Evolutionary conservation across 2,113 vertebrate genomes (phyloP).

Genomic region (Sander lucioperca): DNA sequence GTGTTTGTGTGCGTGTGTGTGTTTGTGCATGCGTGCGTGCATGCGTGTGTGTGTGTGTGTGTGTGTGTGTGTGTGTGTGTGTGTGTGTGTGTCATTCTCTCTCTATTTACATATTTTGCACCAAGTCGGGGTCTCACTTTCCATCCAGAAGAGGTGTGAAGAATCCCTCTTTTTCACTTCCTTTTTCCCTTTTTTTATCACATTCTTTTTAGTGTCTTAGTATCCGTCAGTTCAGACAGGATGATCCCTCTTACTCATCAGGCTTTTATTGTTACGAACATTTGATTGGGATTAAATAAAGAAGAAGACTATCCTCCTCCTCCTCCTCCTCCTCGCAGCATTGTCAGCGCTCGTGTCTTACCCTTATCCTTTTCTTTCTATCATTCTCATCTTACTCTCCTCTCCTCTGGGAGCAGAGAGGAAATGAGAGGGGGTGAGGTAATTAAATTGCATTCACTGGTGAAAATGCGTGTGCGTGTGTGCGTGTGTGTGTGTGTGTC

Average conservation of each 20-base stretch:
- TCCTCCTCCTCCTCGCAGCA: background rate
- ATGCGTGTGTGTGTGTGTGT: no score
- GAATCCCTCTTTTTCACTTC: background rate
- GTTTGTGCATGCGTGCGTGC: no score
- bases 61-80: no score
- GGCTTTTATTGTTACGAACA: constrained; percentile 22
- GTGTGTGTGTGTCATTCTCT: background rate
- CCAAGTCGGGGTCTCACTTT: background rate
- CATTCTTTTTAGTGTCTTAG: background rate
- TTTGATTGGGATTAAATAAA: constrained; percentile 47
- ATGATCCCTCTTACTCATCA: constrained; percentile 60
- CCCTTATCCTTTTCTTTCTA: no score
- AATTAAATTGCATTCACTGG: no score
- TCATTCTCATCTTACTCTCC: no score
- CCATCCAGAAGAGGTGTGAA: background rate
- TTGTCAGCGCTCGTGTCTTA: no score
- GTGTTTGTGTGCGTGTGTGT: no score
- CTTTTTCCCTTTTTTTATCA: background rate
- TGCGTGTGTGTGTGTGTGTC: background rate
- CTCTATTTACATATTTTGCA: background rate
- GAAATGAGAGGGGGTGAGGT: no score
- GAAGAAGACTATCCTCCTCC: constrained; percentile 25
- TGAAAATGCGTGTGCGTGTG: background rate
- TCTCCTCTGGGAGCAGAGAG: no score
- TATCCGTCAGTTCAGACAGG: constrained; percentile 28